Evolutionary conservation across 2,888 invertebrate species (phyloP).

Genomic region (Temnothorax ravouxi): DNA sequence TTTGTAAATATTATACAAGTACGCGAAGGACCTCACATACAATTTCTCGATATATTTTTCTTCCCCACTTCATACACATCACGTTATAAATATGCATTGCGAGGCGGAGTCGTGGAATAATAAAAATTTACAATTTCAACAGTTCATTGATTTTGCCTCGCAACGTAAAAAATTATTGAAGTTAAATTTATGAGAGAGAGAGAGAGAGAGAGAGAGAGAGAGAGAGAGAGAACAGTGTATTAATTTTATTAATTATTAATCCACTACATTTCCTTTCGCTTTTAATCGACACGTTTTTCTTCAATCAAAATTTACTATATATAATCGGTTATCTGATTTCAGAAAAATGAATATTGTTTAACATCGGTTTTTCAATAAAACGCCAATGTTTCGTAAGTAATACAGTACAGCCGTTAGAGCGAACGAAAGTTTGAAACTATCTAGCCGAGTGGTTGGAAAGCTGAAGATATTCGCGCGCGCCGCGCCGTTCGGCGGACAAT

Average conservation of each 20-base stretch:
- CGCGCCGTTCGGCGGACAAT: not conserved
- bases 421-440: not conserved
- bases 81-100: not conserved
- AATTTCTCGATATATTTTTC: constrained; percentile 14
- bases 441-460: not conserved
- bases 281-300: not conserved
- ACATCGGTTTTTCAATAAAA: not conserved
- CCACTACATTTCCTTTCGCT: not conserved
- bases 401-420: not conserved
- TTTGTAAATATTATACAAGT: not conserved
- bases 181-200: not conserved
- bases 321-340: not conserved
- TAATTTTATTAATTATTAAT: constrained; percentile 4
- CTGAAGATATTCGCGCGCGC: not conserved
- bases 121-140: constrained; percentile 22
- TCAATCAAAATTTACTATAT: too few species aligned
- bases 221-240: too few species aligned
- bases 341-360: not conserved
- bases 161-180: not conserved
- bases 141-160: not conserved
- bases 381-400: too few species aligned
- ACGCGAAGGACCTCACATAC: not conserved
- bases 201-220: too few species aligned
- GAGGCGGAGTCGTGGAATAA: not conserved
- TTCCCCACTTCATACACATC: not conserved